Base-by-base conservation (phyloP, 2,888 invertebrate species). In the Keiferia lycopersicella region DNA sequence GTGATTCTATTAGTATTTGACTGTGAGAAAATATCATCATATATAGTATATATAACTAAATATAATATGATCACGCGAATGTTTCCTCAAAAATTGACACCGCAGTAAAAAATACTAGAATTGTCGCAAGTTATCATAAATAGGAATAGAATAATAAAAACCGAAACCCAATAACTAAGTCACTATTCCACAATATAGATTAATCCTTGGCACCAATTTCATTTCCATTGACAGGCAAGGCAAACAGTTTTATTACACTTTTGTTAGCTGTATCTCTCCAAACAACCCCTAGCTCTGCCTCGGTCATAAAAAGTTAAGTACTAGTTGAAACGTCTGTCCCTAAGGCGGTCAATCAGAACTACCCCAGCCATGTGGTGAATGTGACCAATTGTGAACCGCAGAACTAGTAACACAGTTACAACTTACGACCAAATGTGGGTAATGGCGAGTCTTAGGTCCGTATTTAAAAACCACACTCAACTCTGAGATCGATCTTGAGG, bases 301-400 rank as follows among this genome's bases (percentile, higher is more conserved):
- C 11, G 41, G 41, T 14, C 8, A 14, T 41, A 41, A 41, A 41
- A 41, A 2, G 3, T 11, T n/a, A 41, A 14, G n/a, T 14, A 51
- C 12, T 51, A 12, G 51, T 1, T 51, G 22, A 20, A 18, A 6
- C 51, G 12, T 20, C 20, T 51, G 4, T 20, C 22, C 12, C 41
- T 14, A 14, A 1, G 20, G 51, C 11, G 22, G 16, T 51, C 22
- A 51, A 20, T 20, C 20, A 12, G 20, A 16, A 48, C 11, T 51
- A 51, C 12, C 20, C 10, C 51, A 10, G 20, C 18, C 66, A 67
- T 59, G 63, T 50, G 62, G 16, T 61, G 16, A 62, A 63, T 45
- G 61, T 26, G 14, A 30, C 30, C 26, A 30, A n/a, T 56, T 56
- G 30, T 34, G n/a, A 26, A 30, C 26, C 26, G 20, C 50, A 12